phyloP scores from a whole-genome alignment of 2,888 invertebrate species.

The Limnephilus marmoratus region DNA sequence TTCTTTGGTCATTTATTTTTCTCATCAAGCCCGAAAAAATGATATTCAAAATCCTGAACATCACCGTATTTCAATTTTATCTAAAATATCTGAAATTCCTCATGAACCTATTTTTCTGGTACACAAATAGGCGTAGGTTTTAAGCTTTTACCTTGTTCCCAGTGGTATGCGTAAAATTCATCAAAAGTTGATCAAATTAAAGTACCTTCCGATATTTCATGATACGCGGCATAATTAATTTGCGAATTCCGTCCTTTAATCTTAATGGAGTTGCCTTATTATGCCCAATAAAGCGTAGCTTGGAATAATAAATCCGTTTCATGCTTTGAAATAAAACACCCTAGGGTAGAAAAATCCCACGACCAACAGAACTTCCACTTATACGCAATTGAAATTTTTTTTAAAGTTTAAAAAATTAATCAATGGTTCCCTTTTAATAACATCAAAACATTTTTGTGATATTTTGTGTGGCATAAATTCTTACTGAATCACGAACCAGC shows the following conservation, averaged over 20 bases:
- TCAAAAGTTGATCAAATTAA: conserved; percentile 7
- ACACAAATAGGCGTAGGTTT: neutral
- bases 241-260: conserved; percentile 33
- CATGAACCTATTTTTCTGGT: neutral
- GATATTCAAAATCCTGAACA: neutral
- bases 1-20: neutral
- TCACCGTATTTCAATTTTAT: neutral
- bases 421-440: too few species aligned
- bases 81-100: neutral
- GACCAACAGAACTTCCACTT: neutral
- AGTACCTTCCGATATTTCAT: conserved; percentile 34
- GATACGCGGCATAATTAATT: conserved; percentile 32
- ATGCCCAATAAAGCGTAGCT: conserved; percentile 49
- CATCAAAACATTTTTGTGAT: too few species aligned
- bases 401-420: too few species aligned
- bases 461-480: too few species aligned
- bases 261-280: conserved; percentile 46
- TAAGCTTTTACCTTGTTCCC: neutral
- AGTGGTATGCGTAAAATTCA: neutral
- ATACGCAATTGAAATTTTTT: too few species aligned
- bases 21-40: neutral
- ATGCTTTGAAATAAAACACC: neutral
- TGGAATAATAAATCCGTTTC: conserved; percentile 57
- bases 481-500: too few species aligned
- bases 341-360: neutral